Percentiles rank a stretch among this genome's conserved stretches.
phyloP scores from a whole-genome alignment of 1,140 invertebrate species.

The Drosophila pectinifera region DNA sequence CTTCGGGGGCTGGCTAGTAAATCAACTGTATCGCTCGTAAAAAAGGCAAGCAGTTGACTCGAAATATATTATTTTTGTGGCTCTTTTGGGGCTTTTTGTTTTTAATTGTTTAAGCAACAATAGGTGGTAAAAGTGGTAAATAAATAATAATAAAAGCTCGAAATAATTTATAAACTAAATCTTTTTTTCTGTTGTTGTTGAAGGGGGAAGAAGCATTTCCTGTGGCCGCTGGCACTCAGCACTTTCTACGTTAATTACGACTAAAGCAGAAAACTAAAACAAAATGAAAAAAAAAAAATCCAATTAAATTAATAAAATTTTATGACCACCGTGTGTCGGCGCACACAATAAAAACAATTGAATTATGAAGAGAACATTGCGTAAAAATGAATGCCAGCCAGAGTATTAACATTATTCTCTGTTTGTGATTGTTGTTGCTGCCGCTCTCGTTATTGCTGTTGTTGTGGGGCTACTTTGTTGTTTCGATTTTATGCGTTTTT shows the following conservation, averaged over 20 bases:
- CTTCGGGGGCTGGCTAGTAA: constrained; percentile 76
- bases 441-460: constrained; percentile 19
- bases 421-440: constrained; percentile 34
- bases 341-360: constrained; percentile 75
- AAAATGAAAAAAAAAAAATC: constrained; percentile 56
- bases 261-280: constrained; percentile 39
- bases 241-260: constrained; percentile 65
- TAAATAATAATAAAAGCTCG: constrained; percentile 74
- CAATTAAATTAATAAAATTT: constrained; percentile 79
- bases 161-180: constrained; percentile 74
- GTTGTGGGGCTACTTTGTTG: constrained; percentile 56
- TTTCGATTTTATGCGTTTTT: constrained; percentile 70
- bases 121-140: constrained; percentile 80
- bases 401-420: constrained; percentile 51
- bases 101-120: constrained; percentile 84
- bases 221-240: constrained; percentile 40
- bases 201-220: constrained; percentile 65
- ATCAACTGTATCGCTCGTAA: constrained; percentile 81
- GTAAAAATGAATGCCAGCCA: constrained; percentile 54
- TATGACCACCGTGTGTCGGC: constrained; percentile 57
- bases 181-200: constrained; percentile 26
- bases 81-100: constrained; percentile 40
- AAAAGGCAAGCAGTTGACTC: constrained; percentile 68
- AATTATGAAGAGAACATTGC: constrained; percentile 76
- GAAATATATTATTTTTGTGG: constrained; percentile 52